Conservation (phyloP, 2,113 vertebrate species). For the Halcyon malimbica region DNA sequence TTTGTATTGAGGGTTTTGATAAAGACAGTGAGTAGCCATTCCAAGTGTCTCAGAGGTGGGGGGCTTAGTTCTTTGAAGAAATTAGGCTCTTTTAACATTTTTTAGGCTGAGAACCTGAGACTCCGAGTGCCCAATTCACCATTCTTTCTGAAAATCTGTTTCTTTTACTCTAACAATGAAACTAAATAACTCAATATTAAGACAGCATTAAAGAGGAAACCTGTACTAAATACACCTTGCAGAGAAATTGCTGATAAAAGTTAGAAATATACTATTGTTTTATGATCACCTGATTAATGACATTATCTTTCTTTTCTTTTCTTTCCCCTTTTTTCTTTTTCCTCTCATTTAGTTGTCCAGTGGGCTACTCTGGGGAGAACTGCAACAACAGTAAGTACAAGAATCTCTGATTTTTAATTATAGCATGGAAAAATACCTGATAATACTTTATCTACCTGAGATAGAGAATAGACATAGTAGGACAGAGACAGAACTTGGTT, state of each 20-base stretch:
- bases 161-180: not conserved
- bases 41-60: not conserved
- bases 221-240: not conserved
- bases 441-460: not conserved
- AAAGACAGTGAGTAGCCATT: not conserved
- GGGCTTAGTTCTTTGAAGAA: not conserved
- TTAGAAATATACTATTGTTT: not conserved
- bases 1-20: not conserved
- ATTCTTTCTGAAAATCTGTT: not conserved
- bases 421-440: not conserved
- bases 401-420: not conserved
- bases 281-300: not conserved
- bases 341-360: constrained; percentile 61
- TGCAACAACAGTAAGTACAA: constrained; percentile 74
- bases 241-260: not conserved
- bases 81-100: not conserved
- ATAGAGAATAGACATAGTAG: not conserved
- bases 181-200: not conserved
- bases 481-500: not conserved
- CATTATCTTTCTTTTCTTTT: not conserved
- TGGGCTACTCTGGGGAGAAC: constrained; percentile 64
- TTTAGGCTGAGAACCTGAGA: not conserved
- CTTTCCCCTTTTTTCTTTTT: not conserved
- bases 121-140: not conserved
- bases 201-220: not conserved